These are phyloP conservation scores for Leptobrachium ailaonicum DNA, from an alignment of 2,113 vertebrate genomes.

Conservation along the genomic window DNA sequence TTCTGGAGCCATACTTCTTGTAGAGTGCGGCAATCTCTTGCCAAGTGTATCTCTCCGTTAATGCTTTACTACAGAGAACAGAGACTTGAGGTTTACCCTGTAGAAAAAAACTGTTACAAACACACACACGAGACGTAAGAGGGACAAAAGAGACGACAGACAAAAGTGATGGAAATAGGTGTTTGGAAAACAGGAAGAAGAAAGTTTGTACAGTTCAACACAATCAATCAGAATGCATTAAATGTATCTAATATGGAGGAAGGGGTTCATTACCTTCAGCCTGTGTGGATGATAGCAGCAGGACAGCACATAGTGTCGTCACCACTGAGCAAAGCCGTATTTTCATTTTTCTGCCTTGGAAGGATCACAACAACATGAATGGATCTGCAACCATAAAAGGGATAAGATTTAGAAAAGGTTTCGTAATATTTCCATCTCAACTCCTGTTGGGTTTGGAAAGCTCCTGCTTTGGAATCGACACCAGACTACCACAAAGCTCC, in stretches of 20 bases:
- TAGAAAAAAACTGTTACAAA: slow-evolving; percentile 63
- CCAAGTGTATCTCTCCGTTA: slow-evolving; percentile 6
- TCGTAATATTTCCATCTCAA: neutral
- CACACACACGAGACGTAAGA: slow-evolving; percentile 61
- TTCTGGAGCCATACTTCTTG: neutral
- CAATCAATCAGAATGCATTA: neutral
- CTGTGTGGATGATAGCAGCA: slow-evolving; percentile 75
- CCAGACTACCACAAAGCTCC: slow-evolving; percentile 25
- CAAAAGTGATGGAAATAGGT: slow-evolving; percentile 4
- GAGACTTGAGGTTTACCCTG: neutral
- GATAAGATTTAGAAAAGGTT: slow-evolving; percentile 4
- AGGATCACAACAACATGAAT: slow-evolving; percentile 83
- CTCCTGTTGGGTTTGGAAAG: neutral
- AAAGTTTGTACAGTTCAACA: slow-evolving; percentile 45
- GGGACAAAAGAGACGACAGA: slow-evolving; percentile 31
- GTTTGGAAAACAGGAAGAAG: neutral
- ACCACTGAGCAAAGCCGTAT: slow-evolving; percentile 73
- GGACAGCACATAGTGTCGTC: slow-evolving; percentile 73
- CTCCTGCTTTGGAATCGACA: neutral
- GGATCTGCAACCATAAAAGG: slow-evolving; percentile 68
- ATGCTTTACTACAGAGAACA: neutral
- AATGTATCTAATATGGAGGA: neutral
- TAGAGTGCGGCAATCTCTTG: neutral
- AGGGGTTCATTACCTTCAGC: slow-evolving; percentile 86
- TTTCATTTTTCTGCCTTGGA: slow-evolving; percentile 79